These are phyloP conservation scores for Atopsyche davidsoni DNA, from an alignment of 1,140 invertebrate genomes.

Conservation along the genomic window DNA sequence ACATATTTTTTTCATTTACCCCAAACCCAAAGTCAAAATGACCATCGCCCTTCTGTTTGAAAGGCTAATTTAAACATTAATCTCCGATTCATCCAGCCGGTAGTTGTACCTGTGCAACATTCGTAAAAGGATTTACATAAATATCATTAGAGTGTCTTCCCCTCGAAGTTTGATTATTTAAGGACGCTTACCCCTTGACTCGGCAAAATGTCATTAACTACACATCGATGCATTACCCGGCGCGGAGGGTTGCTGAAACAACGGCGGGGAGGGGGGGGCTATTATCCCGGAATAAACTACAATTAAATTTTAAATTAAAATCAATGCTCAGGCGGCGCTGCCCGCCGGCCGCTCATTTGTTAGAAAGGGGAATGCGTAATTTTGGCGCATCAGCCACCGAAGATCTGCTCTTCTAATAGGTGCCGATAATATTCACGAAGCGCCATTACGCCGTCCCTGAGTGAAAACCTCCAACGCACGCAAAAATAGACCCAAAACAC, in stretches of 20 bases:
- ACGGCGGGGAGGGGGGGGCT: conserved; percentile 28
- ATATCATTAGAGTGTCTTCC: conserved; percentile 16
- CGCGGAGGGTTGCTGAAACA: conserved; percentile 19
- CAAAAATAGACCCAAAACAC: conserved; percentile 4
- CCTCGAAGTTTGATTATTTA: conserved; percentile 27
- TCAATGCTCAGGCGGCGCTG: conserved; percentile 41
- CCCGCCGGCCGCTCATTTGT: conserved; percentile 26
- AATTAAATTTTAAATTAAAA: conserved; percentile 55
- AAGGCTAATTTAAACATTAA: too few relatives aligned
- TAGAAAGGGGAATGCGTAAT: conserved; percentile 25
- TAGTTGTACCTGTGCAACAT: too few relatives aligned
- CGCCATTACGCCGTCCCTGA: too few relatives aligned
- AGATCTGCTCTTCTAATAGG: conserved; percentile 26
- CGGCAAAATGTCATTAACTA: conserved; percentile 29
- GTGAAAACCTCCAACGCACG: too few relatives aligned
- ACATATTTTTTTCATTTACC: too few relatives aligned
- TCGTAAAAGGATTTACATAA: conserved; percentile 25
- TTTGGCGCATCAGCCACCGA: conserved; percentile 24
- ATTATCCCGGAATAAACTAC: conserved; percentile 41
- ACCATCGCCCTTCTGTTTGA: too few relatives aligned
- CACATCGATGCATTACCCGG: conserved; percentile 25
- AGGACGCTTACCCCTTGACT: conserved; percentile 31
- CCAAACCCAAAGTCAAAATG: too few relatives aligned
- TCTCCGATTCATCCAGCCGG: too few relatives aligned
- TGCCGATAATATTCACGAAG: conserved; percentile 28